A percentile compares a stretch with the other conserved stretches of the same genome.
These are phyloP conservation scores for Mobula hypostoma DNA, from an alignment of 2,113 vertebrate genomes.

Conservation along the genomic window DNA sequence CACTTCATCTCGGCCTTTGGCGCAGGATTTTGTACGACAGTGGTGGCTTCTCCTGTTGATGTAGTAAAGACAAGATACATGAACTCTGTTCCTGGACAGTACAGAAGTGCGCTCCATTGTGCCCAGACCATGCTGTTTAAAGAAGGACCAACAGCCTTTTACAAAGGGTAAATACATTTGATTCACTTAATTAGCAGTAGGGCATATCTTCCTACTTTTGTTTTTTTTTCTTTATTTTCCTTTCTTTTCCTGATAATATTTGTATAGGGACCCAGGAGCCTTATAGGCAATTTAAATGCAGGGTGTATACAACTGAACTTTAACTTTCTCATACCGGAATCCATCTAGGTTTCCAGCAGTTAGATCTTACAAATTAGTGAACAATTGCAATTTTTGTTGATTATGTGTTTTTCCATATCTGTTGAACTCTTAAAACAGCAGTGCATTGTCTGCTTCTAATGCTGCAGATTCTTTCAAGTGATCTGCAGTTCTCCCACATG, in stretches of 20 bases:
- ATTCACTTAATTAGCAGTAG: not conserved
- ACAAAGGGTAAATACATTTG: conserved; percentile 66
- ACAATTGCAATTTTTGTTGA: not conserved
- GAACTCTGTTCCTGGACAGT: conserved; percentile 73
- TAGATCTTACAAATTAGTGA: not conserved
- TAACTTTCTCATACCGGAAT: not conserved
- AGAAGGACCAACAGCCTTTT: conserved; percentile 71
- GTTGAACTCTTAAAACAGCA: not conserved
- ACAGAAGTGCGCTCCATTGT: conserved; percentile 64
- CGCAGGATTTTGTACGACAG: conserved; percentile 70
- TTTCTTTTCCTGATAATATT: not conserved
- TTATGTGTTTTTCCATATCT: not conserved
- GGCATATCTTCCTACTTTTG: not conserved
- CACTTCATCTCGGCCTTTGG: conserved; percentile 71
- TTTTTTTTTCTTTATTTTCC: not conserved
- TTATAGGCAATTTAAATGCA: not conserved
- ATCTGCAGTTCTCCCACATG: not conserved
- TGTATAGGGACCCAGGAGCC: not conserved
- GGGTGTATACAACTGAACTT: not conserved
- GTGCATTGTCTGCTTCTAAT: not conserved
- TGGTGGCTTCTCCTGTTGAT: conserved; percentile 73
- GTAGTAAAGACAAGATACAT: conserved; percentile 80
- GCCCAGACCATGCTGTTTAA: conserved; percentile 69
- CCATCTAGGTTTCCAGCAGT: not conserved
- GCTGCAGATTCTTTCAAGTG: not conserved